A percentile compares a stretch with the other conserved stretches of the same genome.
Conservation (phyloP, 2,797 vertebrate species). For the Mastacembelus armatus region DNA sequence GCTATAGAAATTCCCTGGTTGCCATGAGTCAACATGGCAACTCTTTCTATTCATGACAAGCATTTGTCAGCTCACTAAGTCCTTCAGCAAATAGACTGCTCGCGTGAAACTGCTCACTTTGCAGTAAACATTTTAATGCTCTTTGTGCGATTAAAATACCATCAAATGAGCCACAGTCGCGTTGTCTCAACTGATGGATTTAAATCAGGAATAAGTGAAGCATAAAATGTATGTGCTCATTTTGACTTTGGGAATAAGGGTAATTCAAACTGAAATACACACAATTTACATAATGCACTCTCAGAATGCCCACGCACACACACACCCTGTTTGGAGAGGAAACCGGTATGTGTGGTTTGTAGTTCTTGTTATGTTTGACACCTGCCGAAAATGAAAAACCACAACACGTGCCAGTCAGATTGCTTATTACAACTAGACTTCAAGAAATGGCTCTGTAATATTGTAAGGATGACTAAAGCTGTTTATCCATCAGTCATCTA, state of each 20-base stretch:
- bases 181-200: constrained; percentile 15
- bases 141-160: constrained; percentile 15
- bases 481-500: too few species aligned
- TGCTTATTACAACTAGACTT: neutral
- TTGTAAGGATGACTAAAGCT: too few species aligned
- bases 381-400: constrained; percentile 52
- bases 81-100: constrained; percentile 51
- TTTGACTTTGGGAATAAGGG: constrained; percentile 1
- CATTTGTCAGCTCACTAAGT: constrained; percentile 42
- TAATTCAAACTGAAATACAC: constrained; percentile 7
- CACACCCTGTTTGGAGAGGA: constrained; percentile 11
- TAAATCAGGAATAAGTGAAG: neutral
- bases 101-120: constrained; percentile 42
- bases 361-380: constrained; percentile 1
- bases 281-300: constrained; percentile 7
- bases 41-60: constrained; percentile 43
- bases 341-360: constrained; percentile 45
- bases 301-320: constrained; percentile 8
- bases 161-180: constrained; percentile 14
- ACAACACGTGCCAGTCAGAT: constrained; percentile 38
- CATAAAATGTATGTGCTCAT: neutral
- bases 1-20: constrained; percentile 35
- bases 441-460: too few species aligned
- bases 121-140: constrained; percentile 30
- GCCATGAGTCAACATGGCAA: constrained; percentile 50